phyloP scores from a whole-genome alignment of 2,113 vertebrate genomes.

The Cololabis saira region DNA sequence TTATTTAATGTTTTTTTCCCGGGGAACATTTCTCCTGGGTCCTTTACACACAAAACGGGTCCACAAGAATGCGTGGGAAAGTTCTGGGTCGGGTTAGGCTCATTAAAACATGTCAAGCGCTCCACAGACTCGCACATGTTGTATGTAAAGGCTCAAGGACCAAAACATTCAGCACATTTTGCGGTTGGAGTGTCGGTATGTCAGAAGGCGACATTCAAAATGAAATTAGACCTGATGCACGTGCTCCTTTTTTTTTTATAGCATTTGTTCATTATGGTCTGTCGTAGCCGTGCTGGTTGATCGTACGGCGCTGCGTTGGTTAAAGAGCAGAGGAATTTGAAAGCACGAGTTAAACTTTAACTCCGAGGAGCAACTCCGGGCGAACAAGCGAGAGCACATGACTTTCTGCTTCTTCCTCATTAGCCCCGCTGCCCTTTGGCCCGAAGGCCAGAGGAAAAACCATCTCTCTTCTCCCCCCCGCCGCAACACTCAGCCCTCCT shows the following conservation, averaged over 20 bases:
- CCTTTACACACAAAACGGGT: background rate
- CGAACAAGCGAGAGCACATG: constrained; percentile 58
- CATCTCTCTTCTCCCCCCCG: constrained; percentile 11
- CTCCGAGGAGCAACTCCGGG: constrained; percentile 53
- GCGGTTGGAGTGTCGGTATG: background rate
- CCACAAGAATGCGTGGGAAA: background rate
- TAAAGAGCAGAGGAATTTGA: constrained; percentile 72
- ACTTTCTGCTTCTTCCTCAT: constrained; percentile 70
- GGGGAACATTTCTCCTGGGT: background rate
- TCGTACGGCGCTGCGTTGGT: constrained; percentile 32
- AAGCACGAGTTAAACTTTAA: constrained; percentile 77
- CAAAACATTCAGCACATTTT: no score
- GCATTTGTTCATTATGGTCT: background rate
- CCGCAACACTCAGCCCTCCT: constrained; percentile 46
- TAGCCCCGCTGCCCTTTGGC: constrained; percentile 72
- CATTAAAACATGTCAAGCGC: background rate
- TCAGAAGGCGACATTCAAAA: background rate
- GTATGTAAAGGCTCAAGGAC: no score
- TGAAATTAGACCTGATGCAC: background rate
- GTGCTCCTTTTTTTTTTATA: background rate
- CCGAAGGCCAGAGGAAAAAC: constrained; percentile 49
- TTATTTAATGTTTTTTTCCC: background rate
- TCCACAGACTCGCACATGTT: background rate
- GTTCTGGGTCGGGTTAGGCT: no score
- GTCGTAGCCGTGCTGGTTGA: background rate